Base-by-base conservation (phyloP, 2,797 vertebrate species). In the Sorex maritimensis region DNA sequence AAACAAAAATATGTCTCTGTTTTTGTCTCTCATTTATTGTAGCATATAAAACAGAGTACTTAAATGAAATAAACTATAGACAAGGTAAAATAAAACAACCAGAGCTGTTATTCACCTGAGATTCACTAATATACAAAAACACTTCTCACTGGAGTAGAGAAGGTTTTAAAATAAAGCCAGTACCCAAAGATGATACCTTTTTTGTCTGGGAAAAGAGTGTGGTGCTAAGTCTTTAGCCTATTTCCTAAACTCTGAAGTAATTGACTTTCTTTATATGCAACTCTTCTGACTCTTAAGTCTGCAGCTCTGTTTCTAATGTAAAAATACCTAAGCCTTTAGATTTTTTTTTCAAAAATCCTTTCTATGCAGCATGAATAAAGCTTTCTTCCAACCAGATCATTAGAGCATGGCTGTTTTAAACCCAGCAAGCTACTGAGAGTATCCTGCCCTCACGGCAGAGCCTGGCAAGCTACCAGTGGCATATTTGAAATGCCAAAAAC, bases 301-400 rank as follows among this genome's bases (percentile, higher is more conserved):
- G 2, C 1, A 79, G 21, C 19, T 81, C 49, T 85, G 89, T 78
- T 65, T 24, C 24, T 61, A 41, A 28, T 3, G 52, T 78, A 72
- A 93, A 83, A 26, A 77, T 81, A 78, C 17, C 55, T 83, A 28
- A 72, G 5, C 9, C 10, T 89, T 92, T 82, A 65, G 26, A 68
- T 79, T 68, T 68, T 92, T 83, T 61, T 89, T 86, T 74, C 11
- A 72, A 94, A 81, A 81, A 65, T 85, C 13, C 9, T 91, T 90
- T 95, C 65, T 28, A 44, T 79, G 93, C 83, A 78, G 1, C 1
- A 73, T 55, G 58, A 24, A 49, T 49, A 79, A 78, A 93, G 3
- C 41, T 90, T 34, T 34, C 91, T 73, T 11, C 24, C 75, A 14
- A 4, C 17, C 68, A 79, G 24, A 82, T 44, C 5, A 23, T 78